Evolutionary conservation across 2,113 vertebrate species (phyloP), one percentile per base, ranked within the genome.

Genomic region (Zeus faber): DNA sequence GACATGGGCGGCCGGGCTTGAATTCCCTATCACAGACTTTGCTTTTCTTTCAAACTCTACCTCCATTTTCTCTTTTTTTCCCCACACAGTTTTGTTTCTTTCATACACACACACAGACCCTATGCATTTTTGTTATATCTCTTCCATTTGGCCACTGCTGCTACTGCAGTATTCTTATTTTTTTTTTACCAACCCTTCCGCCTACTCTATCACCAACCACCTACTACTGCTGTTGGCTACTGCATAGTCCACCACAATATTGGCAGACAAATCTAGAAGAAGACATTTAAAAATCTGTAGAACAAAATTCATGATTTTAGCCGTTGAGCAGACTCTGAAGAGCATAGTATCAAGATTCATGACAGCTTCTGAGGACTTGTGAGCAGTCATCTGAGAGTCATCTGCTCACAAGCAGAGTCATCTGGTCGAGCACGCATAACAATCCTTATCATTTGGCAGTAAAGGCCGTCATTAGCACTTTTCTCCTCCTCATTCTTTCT

Each of bases 141-240:
- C 54, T 43, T 56, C n/a, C n/a, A 54, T 56, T 61, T 65, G 49
- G 63, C 18, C 67, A 48, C 48, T 53, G 26, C 67, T 46, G 63
- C 18, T 65, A 48, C 48, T 53, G 26, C 67, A 58, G 68, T 70
- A 48, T 67, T 60, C n/a, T n/a, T n/a, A n/a, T n/a, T n/a, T n/a
- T 56, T 69, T 66, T 66, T 51, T 53, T 51, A 61, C 49, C 49
- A 59, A 51, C 62, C 48, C 41, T 60, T 51, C 63, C 44, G 69
- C 58, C 65, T 69, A 64, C 66, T 77, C 58, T 56, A 75, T 75
- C 67, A 65, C 77, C 55, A 73, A 24, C 70, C 79, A 72, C 71
- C 76, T 63, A 72, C 81, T 72, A 49, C 71, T 57, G 62, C 62
- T 63, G 53, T 62, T 54, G 67, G 68, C 65, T 63, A 58, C 62